Evolutionary conservation across 2,113 vertebrate species (phyloP).

Genomic region (Phasianus colchicus): DNA sequence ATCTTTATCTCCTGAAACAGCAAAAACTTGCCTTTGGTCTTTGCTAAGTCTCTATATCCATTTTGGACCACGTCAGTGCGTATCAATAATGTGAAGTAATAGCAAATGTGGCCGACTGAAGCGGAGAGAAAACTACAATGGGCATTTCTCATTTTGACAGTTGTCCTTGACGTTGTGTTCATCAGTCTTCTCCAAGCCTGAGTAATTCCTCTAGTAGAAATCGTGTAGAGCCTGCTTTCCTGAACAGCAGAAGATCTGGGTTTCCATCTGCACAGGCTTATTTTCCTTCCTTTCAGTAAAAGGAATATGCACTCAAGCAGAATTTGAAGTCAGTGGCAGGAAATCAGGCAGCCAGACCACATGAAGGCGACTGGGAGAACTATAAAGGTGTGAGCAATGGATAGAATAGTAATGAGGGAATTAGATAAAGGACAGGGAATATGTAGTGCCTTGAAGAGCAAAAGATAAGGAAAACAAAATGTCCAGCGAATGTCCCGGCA

Average conservation of each 20-base stretch:
- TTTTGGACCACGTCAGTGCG: neutral
- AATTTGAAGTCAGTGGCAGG: slow-evolving; percentile 1
- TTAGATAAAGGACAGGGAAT: neutral
- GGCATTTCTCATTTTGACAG: neutral
- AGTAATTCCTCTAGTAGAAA: neutral
- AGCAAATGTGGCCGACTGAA: neutral
- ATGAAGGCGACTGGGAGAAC: neutral
- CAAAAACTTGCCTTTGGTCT: neutral
- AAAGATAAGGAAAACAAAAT: slow-evolving; percentile 23
- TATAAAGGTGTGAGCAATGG: neutral
- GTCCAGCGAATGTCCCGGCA: neutral
- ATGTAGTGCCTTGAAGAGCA: slow-evolving; percentile 7
- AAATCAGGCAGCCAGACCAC: slow-evolving; percentile 16
- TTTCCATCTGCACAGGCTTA: neutral
- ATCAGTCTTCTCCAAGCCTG: neutral
- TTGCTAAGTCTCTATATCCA: neutral
- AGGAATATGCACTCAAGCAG: neutral
- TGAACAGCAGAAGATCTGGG: neutral
- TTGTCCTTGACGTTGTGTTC: neutral
- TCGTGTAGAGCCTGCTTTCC: neutral
- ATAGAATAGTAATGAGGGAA: slow-evolving; percentile 30
- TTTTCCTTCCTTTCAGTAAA: neutral
- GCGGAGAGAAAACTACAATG: neutral
- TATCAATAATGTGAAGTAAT: neutral
- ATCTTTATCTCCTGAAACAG: neutral